phyloP scores from a whole-genome alignment of 2,113 vertebrate species.

The Epinephelus lanceolatus region DNA sequence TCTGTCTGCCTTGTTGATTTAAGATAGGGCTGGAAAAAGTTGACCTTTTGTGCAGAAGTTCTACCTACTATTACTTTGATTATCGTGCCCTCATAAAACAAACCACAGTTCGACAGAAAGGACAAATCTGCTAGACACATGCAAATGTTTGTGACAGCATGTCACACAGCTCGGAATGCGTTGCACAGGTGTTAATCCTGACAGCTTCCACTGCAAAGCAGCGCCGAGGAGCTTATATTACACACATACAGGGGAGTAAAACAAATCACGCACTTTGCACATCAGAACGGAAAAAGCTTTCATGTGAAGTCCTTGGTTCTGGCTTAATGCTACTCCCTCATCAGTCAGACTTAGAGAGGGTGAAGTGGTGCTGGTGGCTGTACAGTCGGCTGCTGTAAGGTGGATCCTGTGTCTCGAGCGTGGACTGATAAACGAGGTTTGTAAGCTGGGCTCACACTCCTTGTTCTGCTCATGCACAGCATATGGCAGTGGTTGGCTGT shows the following conservation, averaged over 20 bases:
- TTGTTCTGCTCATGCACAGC: not conserved
- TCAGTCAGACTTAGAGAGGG: constrained; percentile 38
- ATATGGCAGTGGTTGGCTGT: constrained; percentile 20
- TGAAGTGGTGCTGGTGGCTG: constrained; percentile 17
- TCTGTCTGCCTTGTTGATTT: constrained; percentile 17
- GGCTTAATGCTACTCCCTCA: constrained; percentile 15
- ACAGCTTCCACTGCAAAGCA: constrained; percentile 56
- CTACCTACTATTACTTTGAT: constrained; percentile 22
- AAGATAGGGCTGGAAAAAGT: constrained; percentile 9
- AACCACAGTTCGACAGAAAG: constrained; percentile 22
- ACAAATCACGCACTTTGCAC: constrained; percentile 41
- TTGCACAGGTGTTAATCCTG: constrained; percentile 79
- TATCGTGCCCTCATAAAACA: constrained; percentile 7
- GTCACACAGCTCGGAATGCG: constrained; percentile 51
- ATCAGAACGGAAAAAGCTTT: constrained; percentile 49
- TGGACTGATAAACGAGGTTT: constrained; percentile 36
- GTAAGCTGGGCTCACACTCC: constrained; percentile 27
- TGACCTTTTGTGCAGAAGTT: constrained; percentile 44
- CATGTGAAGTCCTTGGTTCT: constrained; percentile 46
- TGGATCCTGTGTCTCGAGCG: constrained; percentile 3
- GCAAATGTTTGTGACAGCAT: constrained; percentile 53
- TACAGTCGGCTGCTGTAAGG: constrained; percentile 17
- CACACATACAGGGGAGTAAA: constrained; percentile 33
- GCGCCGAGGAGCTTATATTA: constrained; percentile 63
- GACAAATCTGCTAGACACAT: constrained; percentile 39